These are phyloP conservation scores for Arothron firmamentum DNA, from an alignment of 2,113 vertebrate species.

Conservation along the genomic window DNA sequence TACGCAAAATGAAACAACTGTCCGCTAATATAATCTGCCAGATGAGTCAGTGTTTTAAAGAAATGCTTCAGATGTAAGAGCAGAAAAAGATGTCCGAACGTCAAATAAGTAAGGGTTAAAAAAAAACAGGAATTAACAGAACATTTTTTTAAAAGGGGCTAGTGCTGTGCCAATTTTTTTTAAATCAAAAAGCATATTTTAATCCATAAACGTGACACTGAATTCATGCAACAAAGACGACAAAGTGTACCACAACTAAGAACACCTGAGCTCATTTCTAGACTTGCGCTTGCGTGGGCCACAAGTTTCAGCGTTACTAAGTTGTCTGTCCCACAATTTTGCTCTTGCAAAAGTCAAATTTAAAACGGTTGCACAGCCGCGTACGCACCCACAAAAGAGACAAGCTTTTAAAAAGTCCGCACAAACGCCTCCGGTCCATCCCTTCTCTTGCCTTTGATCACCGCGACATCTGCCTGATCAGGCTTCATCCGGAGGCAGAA, in stretches of 20 bases:
- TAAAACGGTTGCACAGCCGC: background rate
- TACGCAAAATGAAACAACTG: too few relatives aligned
- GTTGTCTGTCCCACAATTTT: background rate
- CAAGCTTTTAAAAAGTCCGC: constrained; percentile 44
- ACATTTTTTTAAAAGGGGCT: too few relatives aligned
- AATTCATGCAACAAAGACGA: constrained; percentile 25
- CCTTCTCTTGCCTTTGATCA: constrained; percentile 40
- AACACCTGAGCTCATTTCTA: constrained; percentile 47
- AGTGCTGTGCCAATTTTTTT: background rate
- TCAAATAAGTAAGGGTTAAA: too few relatives aligned
- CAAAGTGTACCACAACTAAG: constrained; percentile 52
- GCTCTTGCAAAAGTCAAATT: background rate
- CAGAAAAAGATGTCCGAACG: too few relatives aligned
- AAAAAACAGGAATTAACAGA: too few relatives aligned
- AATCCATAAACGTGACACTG: background rate
- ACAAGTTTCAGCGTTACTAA: constrained; percentile 51
- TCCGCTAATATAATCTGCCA: too few relatives aligned
- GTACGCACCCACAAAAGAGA: constrained; percentile 57
- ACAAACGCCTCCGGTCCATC: constrained; percentile 33
- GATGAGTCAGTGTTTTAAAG: too few relatives aligned
- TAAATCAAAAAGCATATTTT: background rate
- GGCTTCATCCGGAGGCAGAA: constrained; percentile 57
- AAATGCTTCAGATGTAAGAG: too few relatives aligned
- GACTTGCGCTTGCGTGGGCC: constrained; percentile 51
- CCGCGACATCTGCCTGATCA: constrained; percentile 27